phyloP scores from a whole-genome alignment of 23 tunicate species.

The Oikopleura vanhoeffeni region DNA sequence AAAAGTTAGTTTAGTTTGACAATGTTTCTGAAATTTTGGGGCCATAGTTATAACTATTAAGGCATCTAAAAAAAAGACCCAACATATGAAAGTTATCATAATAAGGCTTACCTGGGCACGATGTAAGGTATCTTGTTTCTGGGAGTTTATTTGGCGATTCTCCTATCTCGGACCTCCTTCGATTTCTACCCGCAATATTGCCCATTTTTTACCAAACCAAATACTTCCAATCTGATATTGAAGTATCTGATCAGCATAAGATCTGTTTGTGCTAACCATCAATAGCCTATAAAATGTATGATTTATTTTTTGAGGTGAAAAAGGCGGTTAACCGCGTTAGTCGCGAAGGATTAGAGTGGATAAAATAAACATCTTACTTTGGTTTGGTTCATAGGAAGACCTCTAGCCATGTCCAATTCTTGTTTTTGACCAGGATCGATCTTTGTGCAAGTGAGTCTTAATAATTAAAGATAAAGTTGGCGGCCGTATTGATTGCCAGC shows the following conservation, averaged over 20 bases:
- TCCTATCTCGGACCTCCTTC: neutral
- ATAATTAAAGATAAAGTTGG: no score
- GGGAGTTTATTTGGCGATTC: neutral
- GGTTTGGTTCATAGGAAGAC: neutral
- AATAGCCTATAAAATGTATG: neutral
- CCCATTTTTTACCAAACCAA: neutral
- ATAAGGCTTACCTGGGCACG: neutral
- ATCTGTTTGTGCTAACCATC: neutral
- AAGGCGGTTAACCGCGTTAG: no score
- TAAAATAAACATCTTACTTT: no score
- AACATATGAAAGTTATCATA: no score
- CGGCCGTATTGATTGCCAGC: no score
- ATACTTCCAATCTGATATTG: neutral
- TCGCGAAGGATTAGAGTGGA: no score
- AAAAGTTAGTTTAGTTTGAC: no score
- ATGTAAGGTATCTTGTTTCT: neutral
- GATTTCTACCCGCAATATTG: neutral
- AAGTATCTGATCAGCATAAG: neutral
- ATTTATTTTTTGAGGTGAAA: no score
- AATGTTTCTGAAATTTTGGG: no score
- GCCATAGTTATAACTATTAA: no score
- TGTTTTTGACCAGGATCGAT: neutral
- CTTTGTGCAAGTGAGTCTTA: neutral
- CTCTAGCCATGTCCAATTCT: neutral
- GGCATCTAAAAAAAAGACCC: no score